Evolutionary conservation across 2,113 vertebrate species (phyloP).

Genomic region (Rhipidura dahli): DNA sequence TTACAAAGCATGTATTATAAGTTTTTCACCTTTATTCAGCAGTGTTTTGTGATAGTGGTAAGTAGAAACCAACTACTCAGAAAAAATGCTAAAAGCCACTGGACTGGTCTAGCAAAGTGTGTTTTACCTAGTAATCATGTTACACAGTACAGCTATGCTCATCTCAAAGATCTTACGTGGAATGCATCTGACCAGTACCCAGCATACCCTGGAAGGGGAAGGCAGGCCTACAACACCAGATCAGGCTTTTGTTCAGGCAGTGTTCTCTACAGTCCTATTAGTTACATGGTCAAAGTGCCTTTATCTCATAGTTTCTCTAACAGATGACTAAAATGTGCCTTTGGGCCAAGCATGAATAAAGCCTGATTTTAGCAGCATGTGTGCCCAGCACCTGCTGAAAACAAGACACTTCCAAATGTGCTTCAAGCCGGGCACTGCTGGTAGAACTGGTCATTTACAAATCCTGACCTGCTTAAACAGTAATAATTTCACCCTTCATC

Average conservation of each 20-base stretch:
- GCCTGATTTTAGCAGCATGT: neutral
- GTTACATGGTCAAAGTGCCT: neutral
- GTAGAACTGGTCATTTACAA: neutral
- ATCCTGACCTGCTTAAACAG: neutral
- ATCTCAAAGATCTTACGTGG: neutral
- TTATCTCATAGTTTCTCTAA: neutral
- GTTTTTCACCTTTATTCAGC: neutral
- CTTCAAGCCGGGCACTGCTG: constrained; percentile 38
- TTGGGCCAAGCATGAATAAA: neutral
- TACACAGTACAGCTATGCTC: neutral
- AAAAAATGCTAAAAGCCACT: neutral
- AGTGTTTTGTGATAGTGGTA: neutral
- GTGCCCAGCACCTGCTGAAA: constrained; percentile 16
- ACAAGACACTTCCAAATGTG: constrained; percentile 26
- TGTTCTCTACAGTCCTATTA: fast-evolving
- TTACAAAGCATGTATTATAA: neutral
- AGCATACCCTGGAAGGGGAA: neutral
- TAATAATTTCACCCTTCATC: neutral
- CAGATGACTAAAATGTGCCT: neutral
- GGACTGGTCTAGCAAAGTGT: neutral
- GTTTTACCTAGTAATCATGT: neutral
- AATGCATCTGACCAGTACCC: neutral
- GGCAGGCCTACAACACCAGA: neutral
- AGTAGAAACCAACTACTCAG: neutral
- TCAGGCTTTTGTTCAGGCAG: neutral